phyloP scores from a whole-genome alignment of 2,113 vertebrate genomes.

The Apaloderma vittatum region DNA sequence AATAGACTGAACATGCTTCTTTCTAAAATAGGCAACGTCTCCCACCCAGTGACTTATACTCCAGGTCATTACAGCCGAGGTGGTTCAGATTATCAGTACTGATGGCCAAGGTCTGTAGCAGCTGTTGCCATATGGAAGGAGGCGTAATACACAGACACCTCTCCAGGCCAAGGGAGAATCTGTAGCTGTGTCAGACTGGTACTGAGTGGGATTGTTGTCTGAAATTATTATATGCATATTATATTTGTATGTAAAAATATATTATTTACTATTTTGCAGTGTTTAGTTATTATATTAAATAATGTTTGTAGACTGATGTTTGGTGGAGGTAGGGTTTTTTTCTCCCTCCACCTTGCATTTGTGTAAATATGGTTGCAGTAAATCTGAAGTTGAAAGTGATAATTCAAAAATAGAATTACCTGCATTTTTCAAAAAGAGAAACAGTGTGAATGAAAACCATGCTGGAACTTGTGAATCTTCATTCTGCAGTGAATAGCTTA shows the following conservation, averaged over 20 bases:
- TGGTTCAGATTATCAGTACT: neutral
- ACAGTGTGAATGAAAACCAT: neutral
- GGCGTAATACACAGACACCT: rapidly evolving
- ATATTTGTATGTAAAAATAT: too few species aligned
- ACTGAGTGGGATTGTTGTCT: neutral
- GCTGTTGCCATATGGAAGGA: neutral
- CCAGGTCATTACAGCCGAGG: neutral
- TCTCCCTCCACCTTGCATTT: neutral
- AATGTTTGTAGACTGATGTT: neutral
- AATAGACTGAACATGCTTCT: neutral
- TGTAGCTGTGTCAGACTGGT: neutral
- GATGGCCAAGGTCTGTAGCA: neutral
- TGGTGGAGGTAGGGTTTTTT: neutral
- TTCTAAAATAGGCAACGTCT: neutral
- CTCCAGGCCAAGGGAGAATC: neutral
- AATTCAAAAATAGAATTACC: neutral
- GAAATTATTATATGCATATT: neutral
- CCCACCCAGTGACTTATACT: too few species aligned
- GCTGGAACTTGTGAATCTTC: neutral
- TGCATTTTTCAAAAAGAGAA: neutral
- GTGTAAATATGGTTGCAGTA: neutral
- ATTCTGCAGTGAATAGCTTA: neutral
- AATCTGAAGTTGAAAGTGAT: neutral
- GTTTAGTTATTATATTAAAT: neutral
- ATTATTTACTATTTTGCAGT: neutral